Evolutionary conservation across 2,888 invertebrate species (phyloP), one percentile per base, ranked within the genome.

Genomic region (Thymelicus sylvestris): DNA sequence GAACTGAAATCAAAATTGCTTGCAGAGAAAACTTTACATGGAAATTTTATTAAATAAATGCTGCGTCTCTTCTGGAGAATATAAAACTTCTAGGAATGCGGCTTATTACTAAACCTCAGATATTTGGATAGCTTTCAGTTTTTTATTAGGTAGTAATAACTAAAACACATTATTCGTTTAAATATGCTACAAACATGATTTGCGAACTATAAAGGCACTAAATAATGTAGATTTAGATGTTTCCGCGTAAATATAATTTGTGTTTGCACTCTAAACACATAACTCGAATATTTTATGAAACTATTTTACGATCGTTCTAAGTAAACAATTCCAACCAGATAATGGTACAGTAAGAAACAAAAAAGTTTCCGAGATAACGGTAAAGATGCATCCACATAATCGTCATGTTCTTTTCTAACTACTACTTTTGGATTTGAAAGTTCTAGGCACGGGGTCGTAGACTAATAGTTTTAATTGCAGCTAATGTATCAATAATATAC

Each of bases 321-420:
- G 67, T 44, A 62, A 67, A 67, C 52, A 67, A 61, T 67, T 62
- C 41, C 4, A 62, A n/a, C 7, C 6, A 67, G 67, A 67, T 62
- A 67, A 62, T 39, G 50, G 12, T 60, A 38, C n/a, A 12, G 12
- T 24, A 19, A 12, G 61, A 24, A 41, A 67, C 67, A 67, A 67
- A 67, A 62, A 67, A 39, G 8, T 19, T 19, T 6, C 44, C 7
- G 15, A 47, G 57, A 59, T 66, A 57, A 66, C 39, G n/a, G 10
- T 66, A 31, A 59, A 38, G 66, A 31, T 47, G 57, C 31, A 13
- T 44, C 57, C 13, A 67, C 67, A 67, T n/a, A 13, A 50, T 38
- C 67, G 67, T 50, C 12, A 57, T 57, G 24, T 24, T 57, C 12
- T 13, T 12, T 31, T 13, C 4, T 12, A 31, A 12, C 12, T 44